Evolutionary conservation across 1,140 invertebrate species (phyloP).

Genomic region (Drosophila oshimai): DNA sequence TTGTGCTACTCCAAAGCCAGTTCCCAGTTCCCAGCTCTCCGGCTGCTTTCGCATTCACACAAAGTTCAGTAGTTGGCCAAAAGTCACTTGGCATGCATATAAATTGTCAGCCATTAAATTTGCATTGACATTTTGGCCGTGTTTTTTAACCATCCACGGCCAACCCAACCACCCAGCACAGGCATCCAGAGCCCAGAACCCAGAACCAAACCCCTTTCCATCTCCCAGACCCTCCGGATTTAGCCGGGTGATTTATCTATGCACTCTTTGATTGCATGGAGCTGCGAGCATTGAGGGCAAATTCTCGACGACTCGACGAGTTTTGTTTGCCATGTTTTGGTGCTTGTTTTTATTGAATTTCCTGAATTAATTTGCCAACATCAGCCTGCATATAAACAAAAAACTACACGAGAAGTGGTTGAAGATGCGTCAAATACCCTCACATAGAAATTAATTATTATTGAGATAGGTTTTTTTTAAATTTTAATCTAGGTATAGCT

Average conservation of each 20-base stretch:
- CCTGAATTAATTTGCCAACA: conserved; percentile 76
- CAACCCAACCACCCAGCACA: conserved; percentile 2
- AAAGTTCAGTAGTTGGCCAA: conserved; percentile 79
- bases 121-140: conserved; percentile 79
- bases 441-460: background rate
- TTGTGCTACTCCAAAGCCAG: conserved; percentile 9
- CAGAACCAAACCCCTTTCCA: background rate
- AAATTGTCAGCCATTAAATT: conserved; percentile 80
- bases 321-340: conserved; percentile 70
- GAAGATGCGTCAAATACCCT: background rate
- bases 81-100: conserved; percentile 80
- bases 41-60: conserved; percentile 33
- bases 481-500: no score
- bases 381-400: conserved; percentile 16
- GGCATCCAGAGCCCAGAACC: background rate
- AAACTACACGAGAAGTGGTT: conserved; percentile 10
- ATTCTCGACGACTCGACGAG: conserved; percentile 43
- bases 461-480: no score
- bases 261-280: conserved; percentile 74
- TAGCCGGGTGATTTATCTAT: conserved; percentile 77
- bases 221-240: conserved; percentile 48
- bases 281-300: conserved; percentile 49
- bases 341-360: conserved; percentile 80
- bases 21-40: conserved; percentile 31
- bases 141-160: conserved; percentile 37